phyloP scores from a whole-genome alignment of 2,113 vertebrate genomes.

The Embiotoca jacksoni region DNA sequence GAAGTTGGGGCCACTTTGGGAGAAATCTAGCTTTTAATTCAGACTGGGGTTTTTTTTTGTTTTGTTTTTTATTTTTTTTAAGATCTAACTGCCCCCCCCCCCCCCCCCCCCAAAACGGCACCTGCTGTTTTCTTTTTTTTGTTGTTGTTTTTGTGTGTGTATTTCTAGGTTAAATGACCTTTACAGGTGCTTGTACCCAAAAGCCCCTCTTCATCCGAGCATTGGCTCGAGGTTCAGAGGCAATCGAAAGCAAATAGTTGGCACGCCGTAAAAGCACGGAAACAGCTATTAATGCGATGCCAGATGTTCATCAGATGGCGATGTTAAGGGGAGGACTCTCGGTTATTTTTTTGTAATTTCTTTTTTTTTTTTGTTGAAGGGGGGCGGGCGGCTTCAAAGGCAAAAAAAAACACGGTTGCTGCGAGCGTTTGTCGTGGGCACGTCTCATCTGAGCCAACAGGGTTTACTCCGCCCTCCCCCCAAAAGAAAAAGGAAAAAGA shows the following conservation, averaged over 20 bases:
- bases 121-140: constrained; percentile 4
- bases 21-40: neutral
- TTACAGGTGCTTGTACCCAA: constrained; percentile 31
- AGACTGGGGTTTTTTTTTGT: too few species aligned
- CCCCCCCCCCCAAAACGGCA: neutral
- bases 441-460: constrained; percentile 53
- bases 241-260: constrained; percentile 60
- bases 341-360: constrained; percentile 28
- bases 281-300: constrained; percentile 62
- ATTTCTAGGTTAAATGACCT: constrained; percentile 17
- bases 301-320: constrained; percentile 72
- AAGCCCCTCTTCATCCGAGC: constrained; percentile 21
- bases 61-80: neutral
- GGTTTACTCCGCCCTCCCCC: neutral
- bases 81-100: neutral
- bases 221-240: constrained; percentile 60
- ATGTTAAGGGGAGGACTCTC: constrained; percentile 56
- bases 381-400: constrained; percentile 46
- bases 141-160: neutral
- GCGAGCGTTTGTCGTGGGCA: constrained; percentile 36
- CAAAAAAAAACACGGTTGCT: constrained; percentile 25
- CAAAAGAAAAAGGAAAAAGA: neutral
- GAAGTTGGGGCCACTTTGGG: constrained; percentile 67
- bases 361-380: neutral
- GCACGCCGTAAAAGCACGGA: constrained; percentile 62